phyloP scores from a whole-genome alignment of 2,797 vertebrate genomes.

The Eulemur mongoz region DNA sequence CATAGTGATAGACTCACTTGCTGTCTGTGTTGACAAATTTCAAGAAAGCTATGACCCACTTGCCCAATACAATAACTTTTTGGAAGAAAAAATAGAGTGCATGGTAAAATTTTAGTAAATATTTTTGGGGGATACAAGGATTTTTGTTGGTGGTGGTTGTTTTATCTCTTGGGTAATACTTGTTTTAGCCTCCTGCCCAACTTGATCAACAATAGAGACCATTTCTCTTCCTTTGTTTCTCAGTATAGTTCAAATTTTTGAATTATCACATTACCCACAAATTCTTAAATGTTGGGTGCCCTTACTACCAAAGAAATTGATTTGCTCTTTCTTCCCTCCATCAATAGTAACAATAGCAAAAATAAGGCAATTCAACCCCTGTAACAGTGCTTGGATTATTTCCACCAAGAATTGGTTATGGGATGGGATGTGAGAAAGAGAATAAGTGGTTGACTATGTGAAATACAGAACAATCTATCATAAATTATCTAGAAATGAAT shows the following conservation, averaged over 20 bases:
- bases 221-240: background rate
- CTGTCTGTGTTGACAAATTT: conserved; percentile 50
- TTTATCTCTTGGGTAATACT: background rate
- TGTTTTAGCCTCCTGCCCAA: background rate
- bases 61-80: background rate
- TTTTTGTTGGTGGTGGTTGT: background rate
- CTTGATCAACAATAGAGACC: background rate
- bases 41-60: conserved; percentile 37
- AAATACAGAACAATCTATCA: background rate
- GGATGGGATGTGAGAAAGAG: background rate
- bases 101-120: conserved; percentile 15
- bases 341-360: background rate
- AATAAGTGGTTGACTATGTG: background rate
- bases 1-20: conserved; percentile 21
- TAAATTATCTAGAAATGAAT: background rate
- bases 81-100: background rate
- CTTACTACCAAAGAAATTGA: background rate
- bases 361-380: background rate
- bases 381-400: background rate
- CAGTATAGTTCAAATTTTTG: background rate
- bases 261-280: background rate
- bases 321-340: background rate
- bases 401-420: background rate
- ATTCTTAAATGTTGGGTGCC: background rate
- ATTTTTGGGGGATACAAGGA: background rate